Evolutionary conservation across 2,888 invertebrate species (phyloP).

Genomic region (Mesoligia furuncula): DNA sequence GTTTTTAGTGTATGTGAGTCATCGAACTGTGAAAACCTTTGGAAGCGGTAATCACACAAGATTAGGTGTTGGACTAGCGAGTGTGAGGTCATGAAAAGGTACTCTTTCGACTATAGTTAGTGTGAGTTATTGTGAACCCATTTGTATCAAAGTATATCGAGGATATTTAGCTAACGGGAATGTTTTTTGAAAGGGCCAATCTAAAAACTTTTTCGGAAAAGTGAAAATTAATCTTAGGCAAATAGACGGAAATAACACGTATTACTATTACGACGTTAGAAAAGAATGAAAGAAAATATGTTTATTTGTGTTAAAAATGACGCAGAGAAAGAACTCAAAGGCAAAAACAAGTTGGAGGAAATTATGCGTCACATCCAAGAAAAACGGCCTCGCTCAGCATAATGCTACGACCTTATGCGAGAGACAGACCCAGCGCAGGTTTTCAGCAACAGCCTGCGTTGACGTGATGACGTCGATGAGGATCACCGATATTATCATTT

Average conservation of each 20-base stretch:
- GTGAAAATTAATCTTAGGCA: not conserved
- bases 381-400: not conserved
- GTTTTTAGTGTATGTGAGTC: conserved; percentile 15
- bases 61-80: conserved; percentile 10
- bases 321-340: not conserved
- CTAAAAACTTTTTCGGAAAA: not conserved
- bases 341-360: not conserved
- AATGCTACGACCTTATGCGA: not conserved
- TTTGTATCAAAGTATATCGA: no score
- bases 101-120: not conserved
- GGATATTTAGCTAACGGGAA: not conserved
- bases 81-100: conserved; percentile 1
- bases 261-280: not conserved
- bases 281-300: not conserved
- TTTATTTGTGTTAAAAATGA: no score
- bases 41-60: conserved; percentile 12
- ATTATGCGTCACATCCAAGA: not conserved
- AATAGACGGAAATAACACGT: not conserved
- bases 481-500: not conserved
- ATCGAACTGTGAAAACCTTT: conserved; percentile 9
- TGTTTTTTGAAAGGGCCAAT: not conserved
- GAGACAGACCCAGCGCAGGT: not conserved
- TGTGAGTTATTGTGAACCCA: not conserved
- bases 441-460: not conserved
- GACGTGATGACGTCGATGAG: not conserved